phyloP scores from a whole-genome alignment of 2,113 vertebrate species.

The Girardinichthys multiradiatus region DNA sequence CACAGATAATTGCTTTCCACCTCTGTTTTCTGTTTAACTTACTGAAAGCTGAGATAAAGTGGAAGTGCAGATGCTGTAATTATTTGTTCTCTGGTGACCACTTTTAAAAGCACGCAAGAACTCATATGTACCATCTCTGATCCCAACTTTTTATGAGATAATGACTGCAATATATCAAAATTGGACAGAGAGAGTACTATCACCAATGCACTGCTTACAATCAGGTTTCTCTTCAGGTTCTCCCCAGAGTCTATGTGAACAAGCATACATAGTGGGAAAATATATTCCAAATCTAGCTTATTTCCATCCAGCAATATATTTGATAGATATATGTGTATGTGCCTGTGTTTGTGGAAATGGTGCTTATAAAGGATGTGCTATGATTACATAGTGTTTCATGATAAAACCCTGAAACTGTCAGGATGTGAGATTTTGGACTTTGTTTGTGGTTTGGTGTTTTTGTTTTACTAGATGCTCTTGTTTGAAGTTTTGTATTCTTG shows the following conservation, averaged over 20 bases:
- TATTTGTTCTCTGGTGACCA: slow-evolving; percentile 46
- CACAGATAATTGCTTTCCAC: slow-evolving; percentile 18
- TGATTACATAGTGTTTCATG: too few relatives aligned
- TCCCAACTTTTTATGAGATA: slow-evolving; percentile 51
- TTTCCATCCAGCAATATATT: slow-evolving; percentile 6
- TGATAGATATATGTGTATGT: neutral
- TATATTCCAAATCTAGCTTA: neutral
- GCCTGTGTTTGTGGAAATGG: neutral
- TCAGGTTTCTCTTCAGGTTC: slow-evolving; percentile 8
- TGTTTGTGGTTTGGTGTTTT: too few relatives aligned
- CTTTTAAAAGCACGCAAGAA: slow-evolving; percentile 48
- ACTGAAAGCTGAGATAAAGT: slow-evolving; percentile 9
- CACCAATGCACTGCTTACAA: slow-evolving; percentile 12
- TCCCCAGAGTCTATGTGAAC: slow-evolving; percentile 10
- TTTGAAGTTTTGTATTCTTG: too few relatives aligned
- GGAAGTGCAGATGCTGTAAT: slow-evolving; percentile 20
- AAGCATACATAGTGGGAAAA: slow-evolving; percentile 4
- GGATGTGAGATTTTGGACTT: too few relatives aligned
- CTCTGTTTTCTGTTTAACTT: slow-evolving; percentile 37
- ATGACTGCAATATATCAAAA: slow-evolving; percentile 57
- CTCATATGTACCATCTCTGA: slow-evolving; percentile 44
- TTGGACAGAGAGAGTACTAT: slow-evolving; percentile 1
- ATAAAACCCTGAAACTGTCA: neutral
- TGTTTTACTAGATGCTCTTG: too few relatives aligned
- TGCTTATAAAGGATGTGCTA: neutral